Base-by-base conservation (phyloP, 2,888 invertebrate species). In the Copidosoma aretas region DNA sequence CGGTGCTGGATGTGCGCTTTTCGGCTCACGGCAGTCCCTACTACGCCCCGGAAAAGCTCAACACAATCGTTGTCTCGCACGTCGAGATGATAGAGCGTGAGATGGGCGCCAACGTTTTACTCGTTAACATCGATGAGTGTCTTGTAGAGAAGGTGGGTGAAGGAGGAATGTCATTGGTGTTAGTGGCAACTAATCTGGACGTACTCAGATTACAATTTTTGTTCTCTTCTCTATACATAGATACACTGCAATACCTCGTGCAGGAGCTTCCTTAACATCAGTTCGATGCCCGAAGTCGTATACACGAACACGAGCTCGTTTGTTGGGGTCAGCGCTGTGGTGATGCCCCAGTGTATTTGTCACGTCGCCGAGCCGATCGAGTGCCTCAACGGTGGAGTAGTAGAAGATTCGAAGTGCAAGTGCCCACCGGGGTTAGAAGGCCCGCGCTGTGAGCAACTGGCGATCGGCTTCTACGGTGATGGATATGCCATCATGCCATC, bases 1-100 rank as follows among this genome's bases (percentile, higher is more conserved):
- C 88, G 1, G 87, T 90, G 14, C 84, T 95, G 71, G 97, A 98
- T 79, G 92, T 98, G 0, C 86, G 97, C 74, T 98, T 93, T 81
- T 93, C 97, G 0, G 97, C 94, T 0, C 97, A 97, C 80, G 95
- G 95, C 0, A 97, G 97, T 0, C 97, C 97, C 0, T 97, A 96
- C 82, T 96, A 95, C 81, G 89, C 91, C 0, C 88, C 96, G 0
- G 94, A 94, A 82, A 93, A 91, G 79, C 86, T 98, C 12, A 94
- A 98, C 77, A 93, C 94, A 10, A 90, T 94, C 79, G 88, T 93
- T n/a, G 89, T 90, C 10, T 88, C 89, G 68, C 88, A 92, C 77
- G 89, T 92, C 74, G 87, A 88, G 53, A 88, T 90, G 83, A 81
- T 94, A 70, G 93, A 94, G 84, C 85, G 87, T 53, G 88, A 90